These are phyloP conservation scores for Macrostomum cliftonense DNA, from an alignment of 2,888 invertebrate genomes.

Conservation along the genomic window DNA sequence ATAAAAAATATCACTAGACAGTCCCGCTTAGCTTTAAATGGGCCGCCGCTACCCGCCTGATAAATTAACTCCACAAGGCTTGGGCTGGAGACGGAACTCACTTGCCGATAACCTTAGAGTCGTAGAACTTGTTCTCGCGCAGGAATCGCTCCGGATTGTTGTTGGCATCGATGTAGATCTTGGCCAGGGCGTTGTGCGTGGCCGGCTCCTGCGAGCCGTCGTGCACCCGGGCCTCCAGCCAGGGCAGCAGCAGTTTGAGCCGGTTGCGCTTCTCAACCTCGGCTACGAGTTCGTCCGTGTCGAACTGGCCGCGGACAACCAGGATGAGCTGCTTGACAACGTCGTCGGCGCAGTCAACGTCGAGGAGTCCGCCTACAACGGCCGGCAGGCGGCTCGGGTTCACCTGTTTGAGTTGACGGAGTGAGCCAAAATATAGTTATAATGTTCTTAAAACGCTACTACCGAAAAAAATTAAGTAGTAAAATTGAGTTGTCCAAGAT, in stretches of 20 bases:
- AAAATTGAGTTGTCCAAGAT: too few species aligned
- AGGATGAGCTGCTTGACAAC: conserved; percentile 94
- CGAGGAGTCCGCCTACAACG: conserved; percentile 84
- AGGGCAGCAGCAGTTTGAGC: conserved; percentile 75
- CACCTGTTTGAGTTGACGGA: too few species aligned
- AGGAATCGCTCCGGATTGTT: conserved; percentile 87
- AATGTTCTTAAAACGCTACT: too few species aligned
- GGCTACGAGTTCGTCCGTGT: conserved; percentile 90
- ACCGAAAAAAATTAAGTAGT: too few species aligned
- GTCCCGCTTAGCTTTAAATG: too few species aligned
- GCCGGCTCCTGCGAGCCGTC: conserved; percentile 91
- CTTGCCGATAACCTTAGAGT: conserved; percentile 72
- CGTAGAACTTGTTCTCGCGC: conserved; percentile 63
- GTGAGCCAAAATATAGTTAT: too few species aligned
- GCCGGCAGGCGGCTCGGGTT: conserved; percentile 93
- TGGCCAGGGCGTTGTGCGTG: conserved; percentile 94
- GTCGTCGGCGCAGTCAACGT: conserved; percentile 95
- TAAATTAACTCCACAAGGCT: too few species aligned
- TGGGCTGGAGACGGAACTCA: too few species aligned
- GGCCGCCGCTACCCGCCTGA: too few species aligned
- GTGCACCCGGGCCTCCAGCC: conserved; percentile 89
- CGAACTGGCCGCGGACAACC: conserved; percentile 91
- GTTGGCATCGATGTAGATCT: conserved; percentile 98
- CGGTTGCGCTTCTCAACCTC: conserved; percentile 52
- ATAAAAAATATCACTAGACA: too few species aligned